Evolutionary conservation across 2,113 vertebrate species (phyloP), one percentile per base, ranked within the genome.

Genomic region (Scatophagus argus): DNA sequence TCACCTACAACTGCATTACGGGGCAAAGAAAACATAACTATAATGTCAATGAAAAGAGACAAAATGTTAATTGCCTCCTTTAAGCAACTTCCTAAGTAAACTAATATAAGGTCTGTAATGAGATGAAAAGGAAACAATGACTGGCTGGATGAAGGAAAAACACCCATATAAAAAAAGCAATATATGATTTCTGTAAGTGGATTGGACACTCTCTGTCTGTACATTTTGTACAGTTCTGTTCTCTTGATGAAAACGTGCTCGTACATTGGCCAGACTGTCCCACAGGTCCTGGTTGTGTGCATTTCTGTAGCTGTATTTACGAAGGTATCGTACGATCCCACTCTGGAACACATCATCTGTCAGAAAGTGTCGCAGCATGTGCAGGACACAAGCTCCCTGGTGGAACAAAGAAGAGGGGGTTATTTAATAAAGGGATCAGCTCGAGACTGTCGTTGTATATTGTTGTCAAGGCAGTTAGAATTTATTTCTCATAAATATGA

Each of bases 351-450:
- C 92, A 1, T 95, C 90, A n/a, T 94, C 91, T 17, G 92, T 91
- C 81, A 95, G 81, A 83, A 95, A 95, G 84, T 94, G 84, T 67
- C 92, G 90, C 65, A 95, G 87, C 95, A 95, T 95, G 83, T 95
- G 94, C 32, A 95, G 92, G 66, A 95, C 91, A 77, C 94, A 95
- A 5, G 93, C 94, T 36, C 94, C 95, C 95, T 95, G 77, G 23
- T n/a, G 55, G 23, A 61, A 75, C 36, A 59, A 63, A 77, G 2
- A 78, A 31, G 49, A 69, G 54, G 32, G 14, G 0, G 55, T 4
- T 63, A 12, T 27, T 55, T 36, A 16, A 54, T 34, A 4, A 25
- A 21, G 25, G 8, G 36, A 17, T 16, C 0, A 10, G n/a, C n/a
- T n/a, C n/a, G n/a, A n/a, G n/a, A n/a, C n/a, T n/a, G n/a, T n/a